phyloP scores from a whole-genome alignment of 2,113 vertebrate species.

The Clinocottus analis region DNA sequence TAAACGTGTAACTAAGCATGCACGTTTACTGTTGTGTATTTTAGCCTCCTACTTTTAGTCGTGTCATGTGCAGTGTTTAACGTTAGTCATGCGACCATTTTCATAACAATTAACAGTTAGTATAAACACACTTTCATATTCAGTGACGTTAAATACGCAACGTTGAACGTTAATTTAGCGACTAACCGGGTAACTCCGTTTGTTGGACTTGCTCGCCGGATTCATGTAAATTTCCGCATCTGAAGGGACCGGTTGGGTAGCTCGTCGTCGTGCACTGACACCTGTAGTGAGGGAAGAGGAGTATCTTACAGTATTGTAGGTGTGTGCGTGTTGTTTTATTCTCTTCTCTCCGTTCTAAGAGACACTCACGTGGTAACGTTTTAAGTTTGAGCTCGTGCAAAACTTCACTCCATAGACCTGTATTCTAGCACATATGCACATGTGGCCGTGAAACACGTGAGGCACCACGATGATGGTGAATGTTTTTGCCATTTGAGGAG shows the following conservation, averaged over 20 bases:
- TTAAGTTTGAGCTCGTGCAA: too few relatives aligned
- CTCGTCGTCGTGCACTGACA: background rate
- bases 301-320: too few relatives aligned
- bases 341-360: background rate
- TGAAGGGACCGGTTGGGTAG: background rate
- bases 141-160: background rate
- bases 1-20: background rate
- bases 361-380: background rate
- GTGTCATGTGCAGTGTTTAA: background rate
- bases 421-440: background rate
- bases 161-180: background rate
- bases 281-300: too few relatives aligned
- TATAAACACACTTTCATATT: background rate
- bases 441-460: too few relatives aligned
- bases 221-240: background rate
- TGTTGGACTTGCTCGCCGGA: background rate
- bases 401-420: too few relatives aligned
- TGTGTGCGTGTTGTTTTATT: background rate
- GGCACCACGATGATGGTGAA: background rate
- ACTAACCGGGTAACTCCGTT: background rate
- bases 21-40: background rate
- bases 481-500: constrained; percentile 7
- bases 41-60: background rate
- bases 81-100: background rate
- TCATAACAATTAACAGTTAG: background rate